Evolutionary conservation across 2,797 vertebrate species (phyloP), one percentile per base, ranked within the genome.

Genomic region (Emydoidea blandingii): DNA sequence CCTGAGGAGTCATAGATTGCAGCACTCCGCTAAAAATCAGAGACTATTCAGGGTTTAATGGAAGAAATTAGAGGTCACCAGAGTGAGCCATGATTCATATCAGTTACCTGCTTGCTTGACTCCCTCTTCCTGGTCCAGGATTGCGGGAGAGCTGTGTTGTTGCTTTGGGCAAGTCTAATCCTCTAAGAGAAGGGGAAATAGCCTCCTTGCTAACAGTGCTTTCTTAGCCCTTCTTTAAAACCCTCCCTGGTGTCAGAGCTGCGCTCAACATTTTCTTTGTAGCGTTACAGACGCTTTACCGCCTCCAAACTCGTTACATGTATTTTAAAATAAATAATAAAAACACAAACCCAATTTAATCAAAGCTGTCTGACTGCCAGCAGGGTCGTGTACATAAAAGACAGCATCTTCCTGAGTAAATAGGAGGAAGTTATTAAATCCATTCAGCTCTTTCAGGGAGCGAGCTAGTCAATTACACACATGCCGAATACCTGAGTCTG

Each of bases 401-500:
- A 87, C 89, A 31, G 50, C 59, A 0, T 3, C 86, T 88, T 62
- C 76, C 76, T 2, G 6, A 44, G 62, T 15, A 49, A 34, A 4
- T 0, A 56, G 84, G 91, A 87, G 84, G 91, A 87, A 94, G 76
- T 74, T 91, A 14, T 18, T 0, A 12, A 25, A 4, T 47, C 88
- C 0, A 1, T 3, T 31, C 84, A 0, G n/a, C 31, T 56, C 65
- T 86, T 84, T 85, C 18, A 2, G 81, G 0, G 1, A 19, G 0
- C 29, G 44, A 62, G 74, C 82, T 88, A 23, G 59, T 83, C 23
- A 6, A 54, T 76, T 3, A 3, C 10, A 18, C 41, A 18, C 2
- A 80, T 91, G 86, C 86, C 83, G 80, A 89, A 16, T 76, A 85
- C 88, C 81, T 95, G 92, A 86, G 91, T 93, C 89, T 96, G 96